phyloP scores from a whole-genome alignment of 2,113 vertebrate species.

The Ptilonorhynchus violaceus region DNA sequence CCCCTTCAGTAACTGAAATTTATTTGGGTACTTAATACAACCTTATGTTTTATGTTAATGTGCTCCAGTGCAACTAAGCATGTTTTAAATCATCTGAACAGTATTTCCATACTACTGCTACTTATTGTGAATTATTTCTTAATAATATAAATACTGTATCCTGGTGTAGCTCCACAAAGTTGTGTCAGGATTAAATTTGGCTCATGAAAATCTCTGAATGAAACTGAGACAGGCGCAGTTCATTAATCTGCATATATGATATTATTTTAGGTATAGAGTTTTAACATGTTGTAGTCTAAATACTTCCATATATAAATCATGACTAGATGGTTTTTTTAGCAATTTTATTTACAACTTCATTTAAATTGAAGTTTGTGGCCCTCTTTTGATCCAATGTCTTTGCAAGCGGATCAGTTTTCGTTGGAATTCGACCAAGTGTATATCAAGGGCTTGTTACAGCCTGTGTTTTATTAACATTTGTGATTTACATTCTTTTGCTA shows the following conservation, averaged over 20 bases:
- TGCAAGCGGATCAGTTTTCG: neutral
- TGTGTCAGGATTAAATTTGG: neutral
- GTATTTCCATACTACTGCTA: neutral
- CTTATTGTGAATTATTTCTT: slow-evolving; percentile 39
- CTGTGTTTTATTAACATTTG: neutral
- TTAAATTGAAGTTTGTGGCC: neutral
- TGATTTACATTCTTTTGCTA: neutral
- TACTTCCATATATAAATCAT: neutral
- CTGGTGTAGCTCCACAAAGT: neutral
- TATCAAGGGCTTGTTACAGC: neutral
- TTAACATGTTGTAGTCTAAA: neutral
- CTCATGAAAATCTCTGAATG: slow-evolving; percentile 11
- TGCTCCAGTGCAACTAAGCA: neutral
- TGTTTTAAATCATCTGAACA: slow-evolving; percentile 4
- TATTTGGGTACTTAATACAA: neutral
- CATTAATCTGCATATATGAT: neutral
- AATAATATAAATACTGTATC: neutral
- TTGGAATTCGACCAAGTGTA: neutral
- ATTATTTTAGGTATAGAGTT: neutral
- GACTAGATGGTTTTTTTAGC: neutral
- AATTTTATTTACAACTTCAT: neutral
- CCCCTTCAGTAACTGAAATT: neutral
- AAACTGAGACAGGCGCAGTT: neutral
- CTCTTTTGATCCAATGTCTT: neutral
- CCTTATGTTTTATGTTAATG: neutral